Conservation (phyloP, 1,140 invertebrate genomes). For the Rhynchophorus ferrugineus region DNA sequence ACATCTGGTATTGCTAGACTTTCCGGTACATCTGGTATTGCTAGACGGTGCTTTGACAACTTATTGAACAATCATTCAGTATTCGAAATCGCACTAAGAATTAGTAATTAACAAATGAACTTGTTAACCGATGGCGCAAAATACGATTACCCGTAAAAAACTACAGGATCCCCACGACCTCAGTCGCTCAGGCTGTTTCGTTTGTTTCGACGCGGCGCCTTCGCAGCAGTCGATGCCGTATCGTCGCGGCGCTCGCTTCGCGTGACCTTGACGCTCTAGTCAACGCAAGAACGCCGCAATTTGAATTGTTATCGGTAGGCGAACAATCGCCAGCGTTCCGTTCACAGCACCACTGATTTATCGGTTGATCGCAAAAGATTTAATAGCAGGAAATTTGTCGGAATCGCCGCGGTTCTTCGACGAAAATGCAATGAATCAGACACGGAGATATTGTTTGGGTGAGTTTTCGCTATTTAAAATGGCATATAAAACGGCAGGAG, state of each 20-base stretch:
- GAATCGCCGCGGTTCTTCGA: no score
- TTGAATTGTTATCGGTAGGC: background rate
- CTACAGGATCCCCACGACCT: conserved; percentile 10
- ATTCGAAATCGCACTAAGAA: no score
- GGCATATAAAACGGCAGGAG: no score
- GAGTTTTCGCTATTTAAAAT: background rate
- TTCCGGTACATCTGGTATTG: no score
- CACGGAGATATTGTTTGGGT: background rate
- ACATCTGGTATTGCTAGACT: no score
- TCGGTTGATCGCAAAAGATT: no score
- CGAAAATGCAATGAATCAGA: background rate
- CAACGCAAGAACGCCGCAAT: background rate
- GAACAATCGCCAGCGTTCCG: background rate
- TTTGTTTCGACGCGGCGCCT: conserved; percentile 3
- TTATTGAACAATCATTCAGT: no score
- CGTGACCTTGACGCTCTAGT: background rate
- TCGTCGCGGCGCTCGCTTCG: conserved; percentile 22
- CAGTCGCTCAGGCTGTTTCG: conserved; percentile 10
- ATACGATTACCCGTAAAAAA: background rate
- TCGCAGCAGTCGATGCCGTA: conserved; percentile 21
- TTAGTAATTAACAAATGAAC: no score
- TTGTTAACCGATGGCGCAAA: conserved; percentile 5
- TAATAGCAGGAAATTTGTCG: no score
- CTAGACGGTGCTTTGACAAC: no score
- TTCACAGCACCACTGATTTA: background rate